Conservation (phyloP, 2,888 invertebrate genomes). For the Drosophila ustulata region DNA sequence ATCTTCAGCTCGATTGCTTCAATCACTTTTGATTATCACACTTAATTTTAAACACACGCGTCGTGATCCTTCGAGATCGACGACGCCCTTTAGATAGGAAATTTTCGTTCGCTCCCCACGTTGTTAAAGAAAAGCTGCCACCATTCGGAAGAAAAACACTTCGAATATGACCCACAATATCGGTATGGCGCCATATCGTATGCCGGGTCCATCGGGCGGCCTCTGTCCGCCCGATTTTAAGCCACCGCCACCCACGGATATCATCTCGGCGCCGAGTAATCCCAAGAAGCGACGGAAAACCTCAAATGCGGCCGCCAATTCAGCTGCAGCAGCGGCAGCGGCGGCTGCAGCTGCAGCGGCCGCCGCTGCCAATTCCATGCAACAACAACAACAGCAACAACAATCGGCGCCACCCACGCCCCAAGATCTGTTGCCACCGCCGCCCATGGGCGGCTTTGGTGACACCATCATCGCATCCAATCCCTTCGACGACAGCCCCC, state of each 20-base stretch:
- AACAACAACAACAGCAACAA: slow-evolving; percentile 89
- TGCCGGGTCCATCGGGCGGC: slow-evolving; percentile 88
- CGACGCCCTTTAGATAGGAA: slow-evolving; percentile 68
- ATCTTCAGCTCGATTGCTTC: not conserved
- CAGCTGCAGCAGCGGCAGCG: slow-evolving; percentile 86
- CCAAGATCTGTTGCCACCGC: slow-evolving; percentile 92
- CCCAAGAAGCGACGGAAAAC: slow-evolving; percentile 95
- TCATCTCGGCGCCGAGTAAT: slow-evolving; percentile 92
- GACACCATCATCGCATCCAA: slow-evolving; percentile 97
- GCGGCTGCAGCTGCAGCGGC: slow-evolving; percentile 83
- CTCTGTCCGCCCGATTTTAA: slow-evolving; percentile 91
- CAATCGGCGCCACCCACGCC: slow-evolving; percentile 90
- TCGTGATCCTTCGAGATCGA: slow-evolving; percentile 69
- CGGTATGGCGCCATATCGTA: slow-evolving; percentile 93
- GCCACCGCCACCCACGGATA: slow-evolving; percentile 88
- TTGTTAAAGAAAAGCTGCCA: slow-evolving; percentile 82
- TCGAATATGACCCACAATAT: slow-evolving; percentile 91
- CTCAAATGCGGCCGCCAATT: slow-evolving; percentile 87
- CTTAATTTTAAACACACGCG: slow-evolving; percentile 45
- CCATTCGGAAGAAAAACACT: slow-evolving; percentile 84
- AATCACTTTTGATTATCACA: not conserved
- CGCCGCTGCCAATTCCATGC: slow-evolving; percentile 86
- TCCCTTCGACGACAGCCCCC: slow-evolving; percentile 94
- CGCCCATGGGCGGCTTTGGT: slow-evolving; percentile 94
- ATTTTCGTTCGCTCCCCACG: slow-evolving; percentile 66